phyloP scores from a whole-genome alignment of 2,888 invertebrate species.

The Philereme transversata region DNA sequence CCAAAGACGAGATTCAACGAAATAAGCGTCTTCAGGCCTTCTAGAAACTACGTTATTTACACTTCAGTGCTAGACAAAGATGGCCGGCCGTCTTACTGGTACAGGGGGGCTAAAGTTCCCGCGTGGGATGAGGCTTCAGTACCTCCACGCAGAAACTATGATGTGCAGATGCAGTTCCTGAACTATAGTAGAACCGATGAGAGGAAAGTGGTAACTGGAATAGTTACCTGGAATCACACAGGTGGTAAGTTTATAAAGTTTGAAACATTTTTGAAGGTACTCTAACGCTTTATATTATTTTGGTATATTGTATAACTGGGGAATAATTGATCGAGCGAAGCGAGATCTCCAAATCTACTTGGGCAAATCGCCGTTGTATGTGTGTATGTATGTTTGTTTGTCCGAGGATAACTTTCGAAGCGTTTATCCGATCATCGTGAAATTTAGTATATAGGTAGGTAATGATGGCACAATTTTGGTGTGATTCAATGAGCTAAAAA shows the following conservation, averaged over 20 bases:
- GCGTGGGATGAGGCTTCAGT: constrained; percentile 16
- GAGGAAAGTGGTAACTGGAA: constrained; percentile 15
- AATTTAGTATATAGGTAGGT: too few species aligned
- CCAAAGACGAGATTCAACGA: constrained; percentile 28
- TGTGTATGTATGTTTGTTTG: too few species aligned
- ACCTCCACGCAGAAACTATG: constrained; percentile 34
- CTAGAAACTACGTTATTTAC: constrained; percentile 40
- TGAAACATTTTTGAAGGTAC: neutral
- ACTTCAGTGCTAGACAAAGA: constrained; percentile 33
- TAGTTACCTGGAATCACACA: constrained; percentile 45
- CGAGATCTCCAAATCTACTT: too few species aligned
- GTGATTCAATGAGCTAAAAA: too few species aligned
- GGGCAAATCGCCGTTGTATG: too few species aligned
- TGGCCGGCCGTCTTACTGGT: constrained; percentile 24
- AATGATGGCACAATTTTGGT: too few species aligned
- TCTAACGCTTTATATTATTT: too few species aligned
- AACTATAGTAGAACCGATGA: constrained; percentile 6
- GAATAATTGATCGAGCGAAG: too few species aligned
- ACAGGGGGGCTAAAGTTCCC: constrained; percentile 31
- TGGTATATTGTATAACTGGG: too few species aligned
- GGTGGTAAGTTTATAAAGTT: constrained; percentile 49
- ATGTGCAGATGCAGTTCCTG: constrained; percentile 30
- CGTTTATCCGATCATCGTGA: too few species aligned
- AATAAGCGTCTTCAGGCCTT: constrained; percentile 16
- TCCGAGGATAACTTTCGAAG: too few species aligned